Evolutionary conservation across 2,888 invertebrate genomes (phyloP), one percentile per base, ranked within the genome.

Genomic region (Drosophila birchii): DNA sequence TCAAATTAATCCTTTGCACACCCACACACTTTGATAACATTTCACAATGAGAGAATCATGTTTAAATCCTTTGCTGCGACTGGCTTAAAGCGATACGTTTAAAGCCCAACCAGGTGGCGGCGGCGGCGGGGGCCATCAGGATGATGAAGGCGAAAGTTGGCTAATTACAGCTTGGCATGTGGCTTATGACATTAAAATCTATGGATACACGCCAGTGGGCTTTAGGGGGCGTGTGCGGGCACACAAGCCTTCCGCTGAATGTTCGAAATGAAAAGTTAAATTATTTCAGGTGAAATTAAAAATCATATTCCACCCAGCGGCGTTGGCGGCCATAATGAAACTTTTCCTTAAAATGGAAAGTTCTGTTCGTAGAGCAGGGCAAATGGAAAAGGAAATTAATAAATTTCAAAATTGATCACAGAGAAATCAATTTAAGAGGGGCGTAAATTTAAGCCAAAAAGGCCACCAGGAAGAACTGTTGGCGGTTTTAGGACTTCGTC

Each of bases 141-240:
- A 45, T 57, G 57, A 39, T 58, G 72, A 26, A 55, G 63, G 45
- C 34, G 43, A 60, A 68, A 45, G 54, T 66, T 49, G 47, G 73
- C 84, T 83, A 83, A 83, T 83, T 83, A 86, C 88, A 29, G 57
- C 76, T 76, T 88, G 84, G 83, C 88, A 83, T 88, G 86, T 83
- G 81, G 81, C 76, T 86, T 75, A 81, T 83, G 83, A 68, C 74
- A 84, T 84, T 81, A 51, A 68, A 79, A 88, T 81, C 73, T 85
- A 60, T 61, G 55, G 47, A 39, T 75, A 62, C 75, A 70, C 80
- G 60, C 58, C 62, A 72, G 60, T 55, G 43, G 44, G 43, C 73
- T 16, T 39, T 32, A 11, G 45, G 36, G 56, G 67, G 70, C 56
- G 69, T 69, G 23, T 3, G 14, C 53, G 61, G 36, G 56, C 41